Evolutionary conservation across 1,140 invertebrate species (phyloP).

Genomic region (Heliconius nattereri): DNA sequence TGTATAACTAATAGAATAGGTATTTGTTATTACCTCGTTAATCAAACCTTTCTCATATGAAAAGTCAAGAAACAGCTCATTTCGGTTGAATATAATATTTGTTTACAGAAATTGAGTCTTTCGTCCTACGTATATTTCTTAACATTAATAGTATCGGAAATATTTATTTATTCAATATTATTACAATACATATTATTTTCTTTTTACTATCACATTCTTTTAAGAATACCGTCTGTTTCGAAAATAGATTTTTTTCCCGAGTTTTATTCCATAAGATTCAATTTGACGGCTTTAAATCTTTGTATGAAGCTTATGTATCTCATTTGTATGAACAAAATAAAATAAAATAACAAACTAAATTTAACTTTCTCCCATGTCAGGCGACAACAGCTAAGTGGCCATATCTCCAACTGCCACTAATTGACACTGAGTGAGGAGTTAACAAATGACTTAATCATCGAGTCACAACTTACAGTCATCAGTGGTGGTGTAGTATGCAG

Average conservation of each 20-base stretch:
- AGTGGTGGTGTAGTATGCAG: slow-evolving; percentile 19
- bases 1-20: background rate
- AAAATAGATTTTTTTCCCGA: too few relatives aligned
- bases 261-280: too few relatives aligned
- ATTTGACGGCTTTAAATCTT: too few relatives aligned
- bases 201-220: background rate
- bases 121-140: background rate
- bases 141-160: background rate
- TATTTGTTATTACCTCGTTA: background rate
- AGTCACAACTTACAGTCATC: slow-evolving; percentile 14
- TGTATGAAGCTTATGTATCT: background rate
- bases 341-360: background rate
- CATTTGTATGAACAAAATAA: background rate
- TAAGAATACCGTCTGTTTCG: too few relatives aligned
- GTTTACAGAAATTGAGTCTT: background rate
- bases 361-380: background rate
- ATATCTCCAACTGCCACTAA: slow-evolving; percentile 8
- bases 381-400: background rate
- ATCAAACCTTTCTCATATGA: background rate
- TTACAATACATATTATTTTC: background rate
- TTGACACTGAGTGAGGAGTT: slow-evolving; percentile 18
- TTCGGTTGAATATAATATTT: slow-evolving; percentile 1
- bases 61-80: slow-evolving; percentile 5
- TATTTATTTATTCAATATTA: background rate
- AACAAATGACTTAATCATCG: slow-evolving; percentile 23